Base-by-base conservation (phyloP, 2,113 vertebrate genomes). In the Gallinago media region DNA sequence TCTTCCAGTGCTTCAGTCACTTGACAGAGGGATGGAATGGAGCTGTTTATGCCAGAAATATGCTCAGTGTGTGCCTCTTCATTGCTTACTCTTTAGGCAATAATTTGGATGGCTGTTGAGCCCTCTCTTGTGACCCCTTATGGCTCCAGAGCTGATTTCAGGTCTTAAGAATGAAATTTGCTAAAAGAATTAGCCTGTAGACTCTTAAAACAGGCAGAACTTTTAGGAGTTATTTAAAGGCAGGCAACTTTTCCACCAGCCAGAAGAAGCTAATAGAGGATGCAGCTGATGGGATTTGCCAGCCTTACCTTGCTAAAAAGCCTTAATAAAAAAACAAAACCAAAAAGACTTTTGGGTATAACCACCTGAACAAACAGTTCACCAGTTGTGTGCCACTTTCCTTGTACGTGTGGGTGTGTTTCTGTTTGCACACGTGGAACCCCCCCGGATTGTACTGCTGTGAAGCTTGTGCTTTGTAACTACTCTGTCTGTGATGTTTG, bases 331-430 rank as follows among this genome's bases (percentile, higher is more conserved):
- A 52, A 29, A 54, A 27, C 5, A 29, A 78, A 36, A 52, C 42
- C 47, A 68, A 22, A 44, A 61, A 72, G 23, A 18, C 21, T 88
- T 58, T 77, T 50, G 65, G 54, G 52, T 23, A 9, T 72, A 20
- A 49, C 8, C 9, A 27, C 4, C 31, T 59, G 34, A 78, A 25
- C 21, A 74, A 68, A 34, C 8, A 70, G 40, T 12, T 86, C 32
- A 14, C 11, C 23, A 27, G 38, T 56, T 58, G 50, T n/a, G 61
- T 50, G 50, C 50, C 5, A 8, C 70, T 25, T 71, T 67, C 58
- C 32, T 16, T 49, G 9, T 40, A 20, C 3, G 2, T 14, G 2
- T 0, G 0, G 21, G 4, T 29, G 3, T 14, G 18, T 31, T 68
- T 6, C 0, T 44, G 56, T 47, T 50, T 44, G 47, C 8, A 4